A percentile compares a stretch with the other conserved stretches of the same genome.
Conservation (phyloP, 2,797 vertebrate genomes). For the Phataginus tricuspis region DNA sequence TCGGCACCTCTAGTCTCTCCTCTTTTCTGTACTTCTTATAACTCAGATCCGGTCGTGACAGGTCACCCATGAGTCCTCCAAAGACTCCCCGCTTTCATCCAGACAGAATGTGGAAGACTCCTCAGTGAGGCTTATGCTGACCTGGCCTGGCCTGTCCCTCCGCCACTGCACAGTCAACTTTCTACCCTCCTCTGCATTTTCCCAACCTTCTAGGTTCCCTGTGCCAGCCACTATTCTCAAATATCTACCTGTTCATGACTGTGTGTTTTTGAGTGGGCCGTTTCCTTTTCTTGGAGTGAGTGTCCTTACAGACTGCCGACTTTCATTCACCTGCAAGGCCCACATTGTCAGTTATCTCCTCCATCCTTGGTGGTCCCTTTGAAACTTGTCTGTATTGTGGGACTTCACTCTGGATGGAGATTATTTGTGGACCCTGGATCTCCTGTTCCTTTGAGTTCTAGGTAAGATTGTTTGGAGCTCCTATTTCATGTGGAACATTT, state of each 20-base stretch:
- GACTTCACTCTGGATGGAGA: not conserved
- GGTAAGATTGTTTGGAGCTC: not conserved
- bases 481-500: not conserved
- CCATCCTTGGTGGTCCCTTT: not conserved
- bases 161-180: not conserved
- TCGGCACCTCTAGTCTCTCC: not conserved
- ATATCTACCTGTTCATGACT: not conserved
- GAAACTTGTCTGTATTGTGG: not conserved
- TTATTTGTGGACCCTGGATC: not conserved
- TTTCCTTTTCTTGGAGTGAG: not conserved
- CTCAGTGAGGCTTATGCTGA: not conserved
- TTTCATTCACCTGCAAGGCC: not conserved
- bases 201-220: not conserved
- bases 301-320: not conserved
- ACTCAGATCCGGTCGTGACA: not conserved
- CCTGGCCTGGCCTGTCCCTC: not conserved
- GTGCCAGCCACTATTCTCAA: not conserved
- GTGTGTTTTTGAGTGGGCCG: not conserved
- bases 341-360: not conserved
- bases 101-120: not conserved
- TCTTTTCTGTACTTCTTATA: not conserved
- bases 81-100: not conserved
- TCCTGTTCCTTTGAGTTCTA: not conserved
- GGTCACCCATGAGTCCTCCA: not conserved
- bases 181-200: not conserved